Conservation (phyloP, 2,888 invertebrate genomes). For the Gortyna flavago region DNA sequence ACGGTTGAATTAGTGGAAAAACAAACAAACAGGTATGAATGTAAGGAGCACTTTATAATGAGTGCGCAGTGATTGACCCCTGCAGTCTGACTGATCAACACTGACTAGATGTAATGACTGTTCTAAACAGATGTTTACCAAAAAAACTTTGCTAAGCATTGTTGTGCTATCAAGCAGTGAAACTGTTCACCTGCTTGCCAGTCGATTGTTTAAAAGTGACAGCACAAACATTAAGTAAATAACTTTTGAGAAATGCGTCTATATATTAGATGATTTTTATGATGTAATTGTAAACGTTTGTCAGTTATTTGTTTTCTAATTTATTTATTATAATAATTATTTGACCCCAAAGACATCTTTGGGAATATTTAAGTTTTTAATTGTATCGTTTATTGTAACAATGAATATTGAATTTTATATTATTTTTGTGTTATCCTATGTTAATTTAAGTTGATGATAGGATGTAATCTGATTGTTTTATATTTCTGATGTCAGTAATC, state of each 20-base stretch:
- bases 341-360: background rate
- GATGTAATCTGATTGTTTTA: background rate
- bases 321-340: background rate
- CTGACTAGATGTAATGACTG: conserved; percentile 7
- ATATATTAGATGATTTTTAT: background rate
- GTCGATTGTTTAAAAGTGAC: background rate
- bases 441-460: background rate
- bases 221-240: background rate
- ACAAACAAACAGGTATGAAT: background rate
- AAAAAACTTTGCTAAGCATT: conserved; percentile 26
- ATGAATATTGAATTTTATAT: background rate
- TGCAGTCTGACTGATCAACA: background rate
- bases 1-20: conserved; percentile 1
- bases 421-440: background rate
- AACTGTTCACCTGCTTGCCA: conserved; percentile 24
- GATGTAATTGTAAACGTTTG: background rate
- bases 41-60: background rate
- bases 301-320: background rate
- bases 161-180: conserved; percentile 17
- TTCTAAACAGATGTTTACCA: conserved; percentile 23
- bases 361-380: background rate
- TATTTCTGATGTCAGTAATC: conserved; percentile 20
- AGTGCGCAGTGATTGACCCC: background rate
- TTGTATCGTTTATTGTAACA: background rate
- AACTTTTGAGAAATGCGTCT: background rate